Conservation (phyloP, 2,888 invertebrate genomes). For the Eudemis profundana region DNA sequence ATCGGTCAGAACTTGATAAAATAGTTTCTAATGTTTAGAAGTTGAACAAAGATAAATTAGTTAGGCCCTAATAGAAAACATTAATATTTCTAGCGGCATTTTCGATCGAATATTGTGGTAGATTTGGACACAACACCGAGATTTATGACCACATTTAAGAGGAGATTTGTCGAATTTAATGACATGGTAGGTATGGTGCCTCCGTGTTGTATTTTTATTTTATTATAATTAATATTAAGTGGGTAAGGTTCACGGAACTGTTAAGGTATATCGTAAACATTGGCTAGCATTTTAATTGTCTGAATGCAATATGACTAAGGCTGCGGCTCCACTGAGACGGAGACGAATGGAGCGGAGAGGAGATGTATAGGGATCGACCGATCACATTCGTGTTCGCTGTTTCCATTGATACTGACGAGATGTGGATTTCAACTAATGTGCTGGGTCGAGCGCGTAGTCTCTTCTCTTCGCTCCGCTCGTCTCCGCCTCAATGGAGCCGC, state of each 20-base stretch:
- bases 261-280: neutral
- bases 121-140: constrained; percentile 9
- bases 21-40: constrained; percentile 25
- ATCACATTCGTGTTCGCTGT: too few relatives aligned
- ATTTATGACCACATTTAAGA: constrained; percentile 32
- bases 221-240: constrained; percentile 1
- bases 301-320: too few relatives aligned
- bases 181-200: neutral
- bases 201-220: constrained; percentile 13
- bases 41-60: constrained; percentile 31
- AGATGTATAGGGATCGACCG: too few relatives aligned
- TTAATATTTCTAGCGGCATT: constrained; percentile 27
- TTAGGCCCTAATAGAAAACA: constrained; percentile 24
- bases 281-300: too few relatives aligned
- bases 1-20: constrained; percentile 22
- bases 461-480: too few relatives aligned
- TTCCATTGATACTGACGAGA: too few relatives aligned
- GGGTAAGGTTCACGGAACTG: constrained; percentile 3
- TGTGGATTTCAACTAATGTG: too few relatives aligned
- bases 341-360: too few relatives aligned
- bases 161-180: constrained; percentile 21
- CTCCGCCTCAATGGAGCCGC: too few relatives aligned
- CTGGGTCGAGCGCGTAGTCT: too few relatives aligned
- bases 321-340: too few relatives aligned
- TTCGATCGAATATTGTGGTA: constrained; percentile 4